Evolutionary conservation across 37 sponge, comb jelly and placozoan species (phyloP), one percentile per base, ranked within the genome.

Genomic region (Agelas oroides): DNA sequence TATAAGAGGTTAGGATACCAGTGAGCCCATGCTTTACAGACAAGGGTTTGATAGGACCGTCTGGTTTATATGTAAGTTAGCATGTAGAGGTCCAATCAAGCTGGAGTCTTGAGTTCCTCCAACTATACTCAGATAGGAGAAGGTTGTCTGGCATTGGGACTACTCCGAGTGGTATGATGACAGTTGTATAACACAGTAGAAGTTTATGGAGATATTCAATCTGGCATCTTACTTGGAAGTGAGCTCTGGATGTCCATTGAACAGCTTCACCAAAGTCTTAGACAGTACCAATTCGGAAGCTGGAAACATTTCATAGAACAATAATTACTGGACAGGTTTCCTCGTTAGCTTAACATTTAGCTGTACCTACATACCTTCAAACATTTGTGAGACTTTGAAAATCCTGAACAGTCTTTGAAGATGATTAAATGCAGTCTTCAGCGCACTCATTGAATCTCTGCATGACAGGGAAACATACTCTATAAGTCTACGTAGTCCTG

Each of bases 311-410:
- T 73, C 13, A n/a, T n/a, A 57, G 59, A 20, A 57, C 16, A 57
- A 57, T n/a, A n/a, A n/a, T n/a, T n/a, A n/a, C n/a, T n/a, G 59
- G 19, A 57, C 16, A 57, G 59, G 3, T 28, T 28, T 24, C 5
- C n/a, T 5, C 63, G 27, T 24, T 62, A 20, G 59, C 59, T 28
- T 27, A 62, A 6, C 13, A 32, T 32, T 33, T 12, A 21, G 31
- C 1, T n/a, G n/a, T n/a, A n/a, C n/a, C n/a, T n/a, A n/a, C n/a
- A 46, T 46, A 88, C 89, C 89, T 82, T 82, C 81, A 40, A 82
- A 77, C 1, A 88, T 30, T 38, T 76, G 66, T 0, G 57, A 75
- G 36, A 34, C 57, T 24, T 55, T 76, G 17, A 88, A n/a, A 24
- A 41, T 13, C 38, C 60, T 54, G 14, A 77, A 8, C 17, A 77